Evolutionary conservation across 1,140 invertebrate genomes (phyloP).

Genomic region (Aphaenogaster rudis): DNA sequence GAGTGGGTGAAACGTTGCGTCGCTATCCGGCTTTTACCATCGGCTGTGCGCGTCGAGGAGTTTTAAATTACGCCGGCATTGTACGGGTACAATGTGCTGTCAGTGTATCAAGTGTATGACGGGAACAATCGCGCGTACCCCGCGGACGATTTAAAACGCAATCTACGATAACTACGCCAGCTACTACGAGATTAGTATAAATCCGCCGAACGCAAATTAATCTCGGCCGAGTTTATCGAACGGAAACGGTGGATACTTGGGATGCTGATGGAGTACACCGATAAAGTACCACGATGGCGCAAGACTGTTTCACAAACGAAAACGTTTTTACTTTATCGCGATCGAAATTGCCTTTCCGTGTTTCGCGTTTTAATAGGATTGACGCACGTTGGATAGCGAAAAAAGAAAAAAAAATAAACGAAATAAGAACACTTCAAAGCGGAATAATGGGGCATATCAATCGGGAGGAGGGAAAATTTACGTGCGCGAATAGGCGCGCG

Average conservation of each 20-base stretch:
- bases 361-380: conserved; percentile 44
- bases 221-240: not conserved
- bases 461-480: not conserved
- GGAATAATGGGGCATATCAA: conserved; percentile 16
- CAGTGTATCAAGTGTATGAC: conserved; percentile 66
- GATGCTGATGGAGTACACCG: conserved; percentile 15
- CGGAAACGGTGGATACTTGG: conserved; percentile 14
- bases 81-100: conserved; percentile 69
- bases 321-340: conserved; percentile 20
- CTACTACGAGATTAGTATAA: conserved; percentile 8
- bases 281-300: not conserved
- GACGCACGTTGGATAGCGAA: not conserved
- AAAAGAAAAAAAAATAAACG: not conserved
- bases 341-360: conserved; percentile 42
- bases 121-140: conserved; percentile 60
- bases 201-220: conserved; percentile 31
- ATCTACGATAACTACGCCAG: conserved; percentile 11
- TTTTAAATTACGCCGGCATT: conserved; percentile 74
- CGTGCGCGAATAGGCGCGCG: not conserved
- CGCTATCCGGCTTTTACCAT: conserved; percentile 66
- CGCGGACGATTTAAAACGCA: conserved; percentile 3
- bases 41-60: conserved; percentile 66
- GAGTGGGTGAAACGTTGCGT: conserved; percentile 66
- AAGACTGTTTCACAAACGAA: conserved; percentile 6
- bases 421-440: conserved; percentile 27